Conservation (phyloP, 2,888 invertebrate species). For the Halictus ligatus region DNA sequence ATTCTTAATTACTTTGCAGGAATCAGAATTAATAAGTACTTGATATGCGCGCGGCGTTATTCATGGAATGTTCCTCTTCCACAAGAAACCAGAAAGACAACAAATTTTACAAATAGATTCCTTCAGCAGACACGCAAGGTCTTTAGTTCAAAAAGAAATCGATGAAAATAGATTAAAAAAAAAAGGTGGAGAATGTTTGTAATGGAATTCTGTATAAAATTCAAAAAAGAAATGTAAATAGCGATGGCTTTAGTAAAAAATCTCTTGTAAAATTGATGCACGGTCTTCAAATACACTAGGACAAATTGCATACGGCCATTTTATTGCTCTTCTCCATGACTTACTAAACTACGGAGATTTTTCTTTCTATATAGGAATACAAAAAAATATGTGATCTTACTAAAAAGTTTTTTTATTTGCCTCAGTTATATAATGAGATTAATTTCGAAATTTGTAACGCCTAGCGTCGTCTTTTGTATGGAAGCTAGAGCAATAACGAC, state of each 20-base stretch:
- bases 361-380: constrained; percentile 34
- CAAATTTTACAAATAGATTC: constrained; percentile 19
- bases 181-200: constrained; percentile 23
- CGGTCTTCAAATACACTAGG: constrained; percentile 36
- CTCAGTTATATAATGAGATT: constrained; percentile 59
- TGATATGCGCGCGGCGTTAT: constrained; percentile 37
- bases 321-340: constrained; percentile 33
- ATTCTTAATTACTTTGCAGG: constrained; percentile 42
- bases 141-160: background rate
- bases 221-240: constrained; percentile 51
- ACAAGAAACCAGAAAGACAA: background rate
- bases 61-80: constrained; percentile 28
- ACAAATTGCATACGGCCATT: constrained; percentile 26
- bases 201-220: constrained; percentile 41
- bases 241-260: constrained; percentile 27
- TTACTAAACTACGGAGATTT: constrained; percentile 4
- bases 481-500: constrained; percentile 51
- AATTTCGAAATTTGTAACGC: constrained; percentile 51
- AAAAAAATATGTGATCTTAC: constrained; percentile 40
- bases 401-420: constrained; percentile 64
- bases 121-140: constrained; percentile 6
- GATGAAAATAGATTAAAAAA: background rate
- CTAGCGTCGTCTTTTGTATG: constrained; percentile 59
- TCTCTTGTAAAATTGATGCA: constrained; percentile 39
- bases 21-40: constrained; percentile 57